Evolutionary conservation across 2,113 vertebrate species (phyloP).

Genomic region (Cheilinus undulatus): DNA sequence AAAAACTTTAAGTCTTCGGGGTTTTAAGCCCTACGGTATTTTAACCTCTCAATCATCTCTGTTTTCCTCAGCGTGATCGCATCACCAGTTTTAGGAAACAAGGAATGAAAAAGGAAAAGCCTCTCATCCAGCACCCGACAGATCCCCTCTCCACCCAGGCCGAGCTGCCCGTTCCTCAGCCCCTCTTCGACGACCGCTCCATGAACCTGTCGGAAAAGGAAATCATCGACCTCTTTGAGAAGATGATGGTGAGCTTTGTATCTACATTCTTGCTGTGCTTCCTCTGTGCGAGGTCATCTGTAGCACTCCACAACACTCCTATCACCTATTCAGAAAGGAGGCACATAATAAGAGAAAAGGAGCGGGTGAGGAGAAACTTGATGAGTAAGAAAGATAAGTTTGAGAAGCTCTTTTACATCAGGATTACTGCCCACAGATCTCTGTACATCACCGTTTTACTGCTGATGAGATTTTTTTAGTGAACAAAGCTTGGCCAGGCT

Average conservation of each 20-base stretch:
- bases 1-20: too few relatives aligned
- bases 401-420: conserved; percentile 15
- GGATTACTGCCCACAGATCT: conserved; percentile 3
- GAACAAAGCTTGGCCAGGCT: conserved; percentile 2
- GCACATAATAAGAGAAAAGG: background rate
- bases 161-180: conserved; percentile 91
- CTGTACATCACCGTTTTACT: conserved; percentile 23
- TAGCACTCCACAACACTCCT: conserved; percentile 17
- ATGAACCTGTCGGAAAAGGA: conserved; percentile 97
- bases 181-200: conserved; percentile 92
- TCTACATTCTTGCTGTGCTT: conserved; percentile 12
- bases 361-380: conserved; percentile 2
- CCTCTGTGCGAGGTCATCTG: background rate
- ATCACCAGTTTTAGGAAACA: conserved; percentile 96
- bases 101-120: conserved; percentile 92
- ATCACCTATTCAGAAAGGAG: conserved; percentile 4
- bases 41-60: conserved; percentile 48
- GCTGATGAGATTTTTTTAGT: conserved; percentile 29
- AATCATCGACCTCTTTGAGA: conserved; percentile 97
- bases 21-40: background rate
- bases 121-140: conserved; percentile 93
- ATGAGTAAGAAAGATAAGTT: background rate
- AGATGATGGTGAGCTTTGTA: conserved; percentile 95
- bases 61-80: conserved; percentile 92
- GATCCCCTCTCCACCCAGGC: conserved; percentile 86